Percentiles rank a stretch among this genome's conserved stretches.
Conservation (phyloP, 1,140 invertebrate genomes). For the Neotoxoptera formosana region DNA sequence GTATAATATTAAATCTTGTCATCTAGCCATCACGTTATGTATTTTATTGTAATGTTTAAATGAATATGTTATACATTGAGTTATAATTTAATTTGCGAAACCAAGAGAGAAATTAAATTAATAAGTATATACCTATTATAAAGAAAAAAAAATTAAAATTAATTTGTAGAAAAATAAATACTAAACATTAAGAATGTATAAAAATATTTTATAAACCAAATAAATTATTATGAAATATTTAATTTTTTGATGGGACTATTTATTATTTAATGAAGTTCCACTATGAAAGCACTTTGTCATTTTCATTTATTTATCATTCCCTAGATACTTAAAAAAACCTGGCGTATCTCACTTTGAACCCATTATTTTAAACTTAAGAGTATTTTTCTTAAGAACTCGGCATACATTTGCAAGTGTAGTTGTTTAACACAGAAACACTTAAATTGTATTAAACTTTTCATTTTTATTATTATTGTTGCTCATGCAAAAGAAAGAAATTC, state of each 20-base stretch:
- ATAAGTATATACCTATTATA: no score
- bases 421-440: background rate
- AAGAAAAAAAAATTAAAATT: no score
- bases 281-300: background rate
- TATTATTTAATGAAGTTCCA: background rate
- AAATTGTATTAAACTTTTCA: background rate
- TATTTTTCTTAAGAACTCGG: background rate
- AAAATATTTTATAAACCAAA: no score
- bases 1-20: background rate
- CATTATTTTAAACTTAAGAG: background rate
- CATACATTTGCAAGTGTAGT: background rate
- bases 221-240: background rate
- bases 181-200: no score
- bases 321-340: background rate
- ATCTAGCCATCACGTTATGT: background rate
- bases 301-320: background rate
- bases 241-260: background rate
- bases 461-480: background rate
- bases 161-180: no score
- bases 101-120: no score
- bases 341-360: background rate
- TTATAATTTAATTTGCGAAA: no score
- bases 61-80: background rate
- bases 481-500: background rate
- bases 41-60: background rate